Evolutionary conservation across 2,888 invertebrate species (phyloP).

Genomic region (Caenorhabditis angaria): DNA sequence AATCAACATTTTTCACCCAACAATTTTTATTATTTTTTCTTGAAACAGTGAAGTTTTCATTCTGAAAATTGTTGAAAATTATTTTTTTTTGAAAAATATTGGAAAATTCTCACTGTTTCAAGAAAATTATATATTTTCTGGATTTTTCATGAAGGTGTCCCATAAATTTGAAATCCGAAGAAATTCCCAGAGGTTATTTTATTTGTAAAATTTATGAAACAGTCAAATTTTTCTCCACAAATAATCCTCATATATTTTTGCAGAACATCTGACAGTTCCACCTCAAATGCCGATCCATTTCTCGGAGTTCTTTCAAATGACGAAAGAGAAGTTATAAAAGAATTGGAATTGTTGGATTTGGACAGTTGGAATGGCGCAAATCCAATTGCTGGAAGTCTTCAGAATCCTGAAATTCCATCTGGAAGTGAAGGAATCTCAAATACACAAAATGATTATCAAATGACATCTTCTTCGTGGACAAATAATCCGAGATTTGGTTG

Average conservation of each 20-base stretch:
- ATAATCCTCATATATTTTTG: not conserved
- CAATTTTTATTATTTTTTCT: too few relatives aligned
- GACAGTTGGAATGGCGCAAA: slow-evolving; percentile 24
- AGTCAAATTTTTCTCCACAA: not conserved
- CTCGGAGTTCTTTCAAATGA: slow-evolving; percentile 36
- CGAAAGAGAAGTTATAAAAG: slow-evolving; percentile 38
- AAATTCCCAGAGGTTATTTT: too few relatives aligned
- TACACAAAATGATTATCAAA: not conserved
- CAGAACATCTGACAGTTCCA: slow-evolving; percentile 31
- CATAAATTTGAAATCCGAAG: too few relatives aligned
- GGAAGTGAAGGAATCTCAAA: not conserved
- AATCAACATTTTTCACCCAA: too few relatives aligned
- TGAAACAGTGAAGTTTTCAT: too few relatives aligned
- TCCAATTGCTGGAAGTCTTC: not conserved
- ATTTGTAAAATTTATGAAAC: not conserved
- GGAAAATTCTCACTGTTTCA: too few relatives aligned
- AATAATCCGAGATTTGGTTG: not conserved
- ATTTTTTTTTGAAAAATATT: too few relatives aligned
- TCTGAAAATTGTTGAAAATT: too few relatives aligned
- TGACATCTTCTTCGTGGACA: not conserved
- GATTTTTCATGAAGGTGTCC: too few relatives aligned
- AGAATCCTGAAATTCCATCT: not conserved
- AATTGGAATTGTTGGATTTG: slow-evolving; percentile 38
- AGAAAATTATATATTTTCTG: too few relatives aligned
- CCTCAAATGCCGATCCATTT: slow-evolving; percentile 27